Percentiles rank a stretch among this genome's conserved stretches.
phyloP scores from a whole-genome alignment of 1,140 invertebrate genomes.

The Drosophila saltans region DNA sequence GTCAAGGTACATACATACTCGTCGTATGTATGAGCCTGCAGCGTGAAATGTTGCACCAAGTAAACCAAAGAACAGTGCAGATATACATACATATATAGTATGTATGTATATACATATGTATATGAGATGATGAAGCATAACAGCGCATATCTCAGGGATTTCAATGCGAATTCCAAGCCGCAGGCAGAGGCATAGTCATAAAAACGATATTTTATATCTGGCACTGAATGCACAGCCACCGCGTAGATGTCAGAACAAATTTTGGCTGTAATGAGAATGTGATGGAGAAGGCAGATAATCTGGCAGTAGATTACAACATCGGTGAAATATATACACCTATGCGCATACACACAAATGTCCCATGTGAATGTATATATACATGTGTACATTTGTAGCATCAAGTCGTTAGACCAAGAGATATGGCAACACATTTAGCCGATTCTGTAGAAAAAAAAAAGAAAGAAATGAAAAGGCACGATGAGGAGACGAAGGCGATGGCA shows the following conservation, averaged over 20 bases:
- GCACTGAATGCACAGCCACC: constrained; percentile 37
- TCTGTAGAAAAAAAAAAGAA: constrained; percentile 51
- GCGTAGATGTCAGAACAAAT: constrained; percentile 58
- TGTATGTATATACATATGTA: background rate
- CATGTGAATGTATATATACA: constrained; percentile 3
- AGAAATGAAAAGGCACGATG: constrained; percentile 8
- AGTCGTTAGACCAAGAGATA: constrained; percentile 70
- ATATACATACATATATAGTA: constrained; percentile 14
- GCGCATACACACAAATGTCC: background rate
- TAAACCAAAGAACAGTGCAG: constrained; percentile 18
- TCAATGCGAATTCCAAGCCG: constrained; percentile 36
- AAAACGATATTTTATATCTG: constrained; percentile 69
- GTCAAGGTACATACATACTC: background rate
- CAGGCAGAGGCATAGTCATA: constrained; percentile 49
- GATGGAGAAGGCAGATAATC: constrained; percentile 53
- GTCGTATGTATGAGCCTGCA: constrained; percentile 43
- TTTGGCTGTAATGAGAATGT: constrained; percentile 60
- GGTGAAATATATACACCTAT: constrained; percentile 1
- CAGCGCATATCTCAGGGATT: constrained; percentile 48
- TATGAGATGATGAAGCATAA: constrained; percentile 23
- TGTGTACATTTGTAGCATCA: background rate
- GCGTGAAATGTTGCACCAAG: constrained; percentile 75
- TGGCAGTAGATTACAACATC: constrained; percentile 68
- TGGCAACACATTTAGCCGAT: constrained; percentile 47
- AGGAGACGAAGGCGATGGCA: background rate